phyloP scores from a whole-genome alignment of 2,797 vertebrate genomes.

The Leuciscus waleckii region DNA sequence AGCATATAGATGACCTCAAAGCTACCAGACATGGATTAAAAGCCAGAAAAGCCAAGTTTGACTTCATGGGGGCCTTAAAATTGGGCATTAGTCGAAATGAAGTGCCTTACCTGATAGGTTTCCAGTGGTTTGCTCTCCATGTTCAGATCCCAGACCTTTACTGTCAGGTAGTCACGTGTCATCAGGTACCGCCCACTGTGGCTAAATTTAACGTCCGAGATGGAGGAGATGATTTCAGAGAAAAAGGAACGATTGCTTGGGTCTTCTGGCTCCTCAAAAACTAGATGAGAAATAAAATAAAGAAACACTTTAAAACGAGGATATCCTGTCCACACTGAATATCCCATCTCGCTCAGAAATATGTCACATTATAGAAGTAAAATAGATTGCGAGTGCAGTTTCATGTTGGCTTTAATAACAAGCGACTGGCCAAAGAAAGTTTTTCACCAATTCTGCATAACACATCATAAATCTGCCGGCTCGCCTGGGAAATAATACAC shows the following conservation, averaged over 20 bases:
- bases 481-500: constrained; percentile 26
- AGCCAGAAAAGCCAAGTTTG: not conserved
- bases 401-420: constrained; percentile 48
- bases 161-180: constrained; percentile 90
- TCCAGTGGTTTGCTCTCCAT: constrained; percentile 91
- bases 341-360: not conserved
- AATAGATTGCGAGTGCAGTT: not conserved
- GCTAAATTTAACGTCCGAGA: constrained; percentile 92
- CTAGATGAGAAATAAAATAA: constrained; percentile 63
- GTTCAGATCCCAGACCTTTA: constrained; percentile 91
- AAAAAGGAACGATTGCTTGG: constrained; percentile 91
- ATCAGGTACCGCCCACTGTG: constrained; percentile 90
- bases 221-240: constrained; percentile 92
- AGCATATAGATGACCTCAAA: not conserved
- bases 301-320: not conserved
- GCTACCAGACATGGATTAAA: not conserved
- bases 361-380: not conserved
- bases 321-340: not conserved
- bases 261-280: constrained; percentile 91
- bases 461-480: constrained; percentile 15
- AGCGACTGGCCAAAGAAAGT: constrained; percentile 51
- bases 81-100: not conserved
- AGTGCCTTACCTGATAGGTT: constrained; percentile 85
- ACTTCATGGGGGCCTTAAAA: not conserved
- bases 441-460: not conserved